Base-by-base conservation (phyloP, 2,888 invertebrate species). In the Melitaea athalia region DNA sequence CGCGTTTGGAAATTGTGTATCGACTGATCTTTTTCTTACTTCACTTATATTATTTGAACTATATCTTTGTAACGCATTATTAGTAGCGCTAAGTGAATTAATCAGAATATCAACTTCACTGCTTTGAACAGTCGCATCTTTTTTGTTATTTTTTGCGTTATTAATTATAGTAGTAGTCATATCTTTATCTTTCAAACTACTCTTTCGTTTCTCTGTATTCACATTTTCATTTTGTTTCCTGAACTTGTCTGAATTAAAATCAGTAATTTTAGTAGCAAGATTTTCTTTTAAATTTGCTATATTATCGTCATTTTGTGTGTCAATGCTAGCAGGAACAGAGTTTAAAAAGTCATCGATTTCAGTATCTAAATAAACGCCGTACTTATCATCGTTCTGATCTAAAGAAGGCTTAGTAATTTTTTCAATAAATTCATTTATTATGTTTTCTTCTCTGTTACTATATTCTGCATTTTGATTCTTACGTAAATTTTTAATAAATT, bases 401-500 rank as follows among this genome's bases (percentile, higher is more conserved):
- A 62, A 68, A 5, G 72, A 53, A 14, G 83, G 67, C 14, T 69
- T 65, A n/a, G 75, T 71, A 6, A 89, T 74, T 53, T 79, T 81
- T 4, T 80, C 77, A 8, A 82, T 75, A 5, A 89, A 75, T 43
- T 79, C 70, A 47, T 80, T 78, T 0, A 83, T 71, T 11, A 78
- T 64, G 49, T 79, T 78, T 8, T 78, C 75, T 70, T 77, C 81
- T 45, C 79, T 62, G 61, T 78, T 71, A 70, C 80, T 77, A 7
- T 74, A 72, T 0, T 68, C 75, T 3, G 73, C 43, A 65, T 76
- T 71, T 14, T 72, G 76, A 67, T 79, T 79, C 31, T 80, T 70
- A 0, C 84, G 86, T 61, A 88, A 72, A 11, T 79, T 76, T 61
- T 78, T 72, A 0, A 83, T 69, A 83, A 86, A 87, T 47, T 78